Evolutionary conservation across 2,113 vertebrate species (phyloP), one percentile per base, ranked within the genome.

Genomic region (Paramisgurnus dabryanus): DNA sequence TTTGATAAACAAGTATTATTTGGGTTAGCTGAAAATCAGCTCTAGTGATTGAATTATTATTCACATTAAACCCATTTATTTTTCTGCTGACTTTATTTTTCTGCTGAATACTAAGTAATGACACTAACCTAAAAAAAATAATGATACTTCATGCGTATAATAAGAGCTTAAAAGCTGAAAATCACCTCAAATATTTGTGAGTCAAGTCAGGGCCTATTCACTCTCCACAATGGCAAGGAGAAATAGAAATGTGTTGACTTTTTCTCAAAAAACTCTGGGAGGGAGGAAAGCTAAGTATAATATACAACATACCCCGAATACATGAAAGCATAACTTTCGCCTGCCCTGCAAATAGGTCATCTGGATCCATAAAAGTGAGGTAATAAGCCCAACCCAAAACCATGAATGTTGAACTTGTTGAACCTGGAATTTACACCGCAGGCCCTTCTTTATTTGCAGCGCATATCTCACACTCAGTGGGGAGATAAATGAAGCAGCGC

Each of bases 401-500:
- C 27, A 34, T 34, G 3, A 34, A 34, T 34, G 27, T 34, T 34
- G 27, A 34, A 34, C 27, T 3, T 83, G 79, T 80, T 83, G 18
- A 78, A 76, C 75, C 80, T 39, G 45, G 49, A 91, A 73, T 63
- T 55, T 47, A 67, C 64, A 74, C 22, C 40, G 4, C 61, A 34
- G 18, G 53, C 60, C 69, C 76, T 68, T 6, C 55, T 71, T 85
- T 73, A 80, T 79, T 67, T 86, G 27, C 79, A 55, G 63, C 22
- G 10, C 45, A 74, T 80, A 80, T 87, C 86, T 83, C 67, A 80
- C 81, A 75, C 76, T 70, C 80, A 78, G 49, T 0, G 58, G 83
- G 75, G 76, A 86, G 86, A 89, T 88, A 88, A 91, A 84, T 82
- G 55, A 84, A 88, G 85, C 43, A 76, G 75, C 12, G 22, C 80